Conservation (phyloP, 1,140 invertebrate species). For the Leguminivora glycinivorella region DNA sequence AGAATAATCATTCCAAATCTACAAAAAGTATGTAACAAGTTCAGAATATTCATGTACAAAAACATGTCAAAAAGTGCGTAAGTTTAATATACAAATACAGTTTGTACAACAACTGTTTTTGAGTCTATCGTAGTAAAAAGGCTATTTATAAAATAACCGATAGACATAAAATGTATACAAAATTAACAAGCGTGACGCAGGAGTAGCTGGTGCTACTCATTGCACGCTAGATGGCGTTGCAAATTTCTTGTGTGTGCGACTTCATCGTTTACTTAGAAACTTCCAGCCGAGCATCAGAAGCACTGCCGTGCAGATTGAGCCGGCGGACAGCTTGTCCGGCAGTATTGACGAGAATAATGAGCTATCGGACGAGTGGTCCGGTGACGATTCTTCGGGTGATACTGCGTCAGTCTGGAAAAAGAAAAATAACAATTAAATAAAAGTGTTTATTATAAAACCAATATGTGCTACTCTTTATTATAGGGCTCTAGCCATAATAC, state of each 20-base stretch:
- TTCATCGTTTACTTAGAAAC: slow-evolving; percentile 74
- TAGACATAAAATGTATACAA: slow-evolving; percentile 26
- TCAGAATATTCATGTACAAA: slow-evolving; percentile 19
- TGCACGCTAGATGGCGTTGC: slow-evolving; percentile 32
- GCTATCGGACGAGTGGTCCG: slow-evolving; percentile 47
- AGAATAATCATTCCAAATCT: slow-evolving; percentile 13
- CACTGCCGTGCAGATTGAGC: slow-evolving; percentile 71
- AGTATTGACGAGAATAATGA: slow-evolving; percentile 28
- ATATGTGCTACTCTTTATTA: too few relatives aligned
- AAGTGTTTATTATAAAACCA: too few relatives aligned
- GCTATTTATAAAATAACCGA: slow-evolving; percentile 30
- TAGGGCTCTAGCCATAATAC: too few relatives aligned
- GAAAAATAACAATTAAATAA: slow-evolving; percentile 36
- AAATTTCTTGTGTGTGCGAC: slow-evolving; percentile 3
- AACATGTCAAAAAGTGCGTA: slow-evolving; percentile 28
- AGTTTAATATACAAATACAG: slow-evolving; percentile 26
- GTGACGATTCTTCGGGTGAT: slow-evolving; percentile 38
- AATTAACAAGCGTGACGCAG: slow-evolving; percentile 39
- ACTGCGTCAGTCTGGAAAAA: slow-evolving; percentile 65
- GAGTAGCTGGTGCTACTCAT: slow-evolving; percentile 42
- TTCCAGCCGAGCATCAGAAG: slow-evolving; percentile 75
- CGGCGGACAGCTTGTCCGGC: slow-evolving; percentile 48
- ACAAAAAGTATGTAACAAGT: slow-evolving; percentile 21
- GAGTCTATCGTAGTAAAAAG: slow-evolving; percentile 21
- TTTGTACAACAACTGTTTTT: slow-evolving; percentile 22